phyloP scores from a whole-genome alignment of 2,888 invertebrate genomes.

The Fragum sueziense region DNA sequence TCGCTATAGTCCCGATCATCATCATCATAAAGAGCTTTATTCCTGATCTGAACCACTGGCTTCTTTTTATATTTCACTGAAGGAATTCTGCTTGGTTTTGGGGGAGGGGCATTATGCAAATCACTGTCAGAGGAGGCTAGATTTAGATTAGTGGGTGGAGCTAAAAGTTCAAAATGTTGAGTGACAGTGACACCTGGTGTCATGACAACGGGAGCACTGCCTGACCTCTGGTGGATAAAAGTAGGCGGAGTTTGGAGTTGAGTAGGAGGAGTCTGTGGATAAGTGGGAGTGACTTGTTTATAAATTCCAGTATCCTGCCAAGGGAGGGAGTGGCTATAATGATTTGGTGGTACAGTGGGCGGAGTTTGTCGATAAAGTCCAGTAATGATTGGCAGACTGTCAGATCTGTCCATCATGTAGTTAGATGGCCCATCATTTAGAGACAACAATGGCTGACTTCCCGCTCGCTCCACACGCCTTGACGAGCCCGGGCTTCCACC shows the following conservation, averaged over 20 bases:
- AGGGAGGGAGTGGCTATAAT: slow-evolving; percentile 9
- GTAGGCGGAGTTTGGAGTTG: slow-evolving; percentile 19
- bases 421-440: slow-evolving; percentile 54
- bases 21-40: slow-evolving; percentile 72
- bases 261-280: slow-evolving; percentile 21
- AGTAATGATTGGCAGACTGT: slow-evolving; percentile 83
- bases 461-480: slow-evolving; percentile 68
- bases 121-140: slow-evolving; percentile 75
- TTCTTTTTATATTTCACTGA: slow-evolving; percentile 78
- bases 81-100: slow-evolving; percentile 83
- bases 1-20: slow-evolving; percentile 80
- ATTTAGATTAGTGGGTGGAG: slow-evolving; percentile 49
- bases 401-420: slow-evolving; percentile 66
- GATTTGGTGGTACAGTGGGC: slow-evolving; percentile 24
- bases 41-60: slow-evolving; percentile 75
- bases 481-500: slow-evolving; percentile 68
- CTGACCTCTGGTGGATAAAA: slow-evolving; percentile 71
- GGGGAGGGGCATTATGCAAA: slow-evolving; percentile 79
- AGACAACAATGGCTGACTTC: slow-evolving; percentile 77
- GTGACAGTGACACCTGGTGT: slow-evolving; percentile 59
- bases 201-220: slow-evolving; percentile 75
- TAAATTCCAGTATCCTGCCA: slow-evolving; percentile 40
- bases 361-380: slow-evolving; percentile 41
- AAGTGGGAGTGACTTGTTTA: slow-evolving; percentile 41
- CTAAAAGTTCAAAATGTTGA: slow-evolving; percentile 52